These are phyloP conservation scores for Cheilosia grossa DNA, from an alignment of 2,888 invertebrate genomes.

Conservation along the genomic window DNA sequence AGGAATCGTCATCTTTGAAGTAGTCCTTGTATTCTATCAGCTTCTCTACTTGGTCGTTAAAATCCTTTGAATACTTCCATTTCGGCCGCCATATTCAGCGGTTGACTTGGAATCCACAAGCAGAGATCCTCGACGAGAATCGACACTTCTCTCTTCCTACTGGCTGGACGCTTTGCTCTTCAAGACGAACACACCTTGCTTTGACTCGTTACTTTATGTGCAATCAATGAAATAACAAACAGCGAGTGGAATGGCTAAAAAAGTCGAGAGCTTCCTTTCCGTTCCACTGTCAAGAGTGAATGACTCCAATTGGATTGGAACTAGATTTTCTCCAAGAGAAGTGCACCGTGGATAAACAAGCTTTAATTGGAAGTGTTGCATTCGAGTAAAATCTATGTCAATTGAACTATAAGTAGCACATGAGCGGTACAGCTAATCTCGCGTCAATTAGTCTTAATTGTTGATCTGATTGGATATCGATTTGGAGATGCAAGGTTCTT, in stretches of 20 bases:
- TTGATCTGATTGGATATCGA: conserved; percentile 10
- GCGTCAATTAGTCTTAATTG: conserved; percentile 23
- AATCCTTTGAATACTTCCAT: no score
- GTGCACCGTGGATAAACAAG: background rate
- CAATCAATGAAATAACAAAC: no score
- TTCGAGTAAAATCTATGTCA: background rate
- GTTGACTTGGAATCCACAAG: no score
- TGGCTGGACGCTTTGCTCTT: no score
- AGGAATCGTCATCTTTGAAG: no score
- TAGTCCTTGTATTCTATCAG: no score
- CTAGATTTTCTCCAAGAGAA: background rate
- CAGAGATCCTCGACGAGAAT: no score
- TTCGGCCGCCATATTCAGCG: no score
- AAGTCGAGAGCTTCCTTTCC: background rate
- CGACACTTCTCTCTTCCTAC: no score
- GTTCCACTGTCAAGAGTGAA: background rate
- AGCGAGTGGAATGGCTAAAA: background rate
- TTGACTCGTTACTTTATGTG: no score
- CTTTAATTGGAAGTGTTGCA: background rate
- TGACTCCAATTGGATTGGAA: background rate
- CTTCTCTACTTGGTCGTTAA: no score
- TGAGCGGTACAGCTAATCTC: background rate
- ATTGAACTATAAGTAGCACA: background rate
- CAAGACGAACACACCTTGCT: no score
- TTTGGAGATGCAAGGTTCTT: conserved; percentile 1